Evolutionary conservation across 2,797 vertebrate species (phyloP), one percentile per base, ranked within the genome.

Genomic region (Hippopotamyrus pictus): DNA sequence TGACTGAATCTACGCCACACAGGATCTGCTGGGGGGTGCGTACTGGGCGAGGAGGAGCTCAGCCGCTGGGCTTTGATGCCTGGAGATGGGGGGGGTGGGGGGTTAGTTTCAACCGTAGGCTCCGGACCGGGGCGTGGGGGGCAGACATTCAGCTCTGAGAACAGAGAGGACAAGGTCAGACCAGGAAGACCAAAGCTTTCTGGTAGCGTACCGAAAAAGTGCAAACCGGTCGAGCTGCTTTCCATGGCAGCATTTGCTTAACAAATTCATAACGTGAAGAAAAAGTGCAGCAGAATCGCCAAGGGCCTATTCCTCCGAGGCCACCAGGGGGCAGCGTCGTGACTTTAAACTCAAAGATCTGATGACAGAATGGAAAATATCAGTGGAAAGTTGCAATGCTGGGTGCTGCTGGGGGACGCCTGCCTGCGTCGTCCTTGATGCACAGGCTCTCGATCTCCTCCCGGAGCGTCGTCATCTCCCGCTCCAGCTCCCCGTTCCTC

Each of bases 401-500:
- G 14, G 73, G 41, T 79, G 3, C 17, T 7, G 73, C 37, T 79
- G 37, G 37, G 91, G 94, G 92, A 94, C 89, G 94, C 91, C 92
- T 92, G 92, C 96, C 95, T 95, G 92, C 90, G 0, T 94, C 92
- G 19, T 90, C 93, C 0, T 91, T 41, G 0, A 88, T n/a, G 88
- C 91, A 94, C 91, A 96, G 90, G 88, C 92, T 89, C 89, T 94
- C 92, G 48, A 96, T 94, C 92, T 95, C 94, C 50, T 92, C 93
- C 88, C 92, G 94, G 86, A 97, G 76, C 62, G 90, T 93, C 50
- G 92, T 90, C 89, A 97, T 94, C 79, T 96, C 95, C 19, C 91
- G 94, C 92, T 97, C 95, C 92, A 97, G 92, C 89, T 96, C 95
- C 85, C 89, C 90, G 86, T 96, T 97, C 73, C 93, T 94, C 87